Conservation (phyloP, 2,113 vertebrate species). For the Bombycilla garrulus region DNA sequence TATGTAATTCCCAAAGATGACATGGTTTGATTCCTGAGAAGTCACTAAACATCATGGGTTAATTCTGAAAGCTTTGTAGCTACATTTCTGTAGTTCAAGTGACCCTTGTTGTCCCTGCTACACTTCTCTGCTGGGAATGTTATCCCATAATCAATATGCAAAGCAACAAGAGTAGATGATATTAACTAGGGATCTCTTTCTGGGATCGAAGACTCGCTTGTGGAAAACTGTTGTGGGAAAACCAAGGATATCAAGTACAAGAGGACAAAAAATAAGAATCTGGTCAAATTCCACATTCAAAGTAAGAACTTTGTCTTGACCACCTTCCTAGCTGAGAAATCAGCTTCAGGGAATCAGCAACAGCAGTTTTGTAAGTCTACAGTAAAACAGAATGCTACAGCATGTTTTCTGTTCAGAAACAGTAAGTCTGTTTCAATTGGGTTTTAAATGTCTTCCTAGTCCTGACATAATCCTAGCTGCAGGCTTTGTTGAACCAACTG, state of each 20-base stretch:
- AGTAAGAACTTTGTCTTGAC: not conserved
- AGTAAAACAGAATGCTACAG: not conserved
- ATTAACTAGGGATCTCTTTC: not conserved
- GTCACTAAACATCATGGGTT: not conserved
- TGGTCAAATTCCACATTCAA: not conserved
- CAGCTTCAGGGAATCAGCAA: not conserved
- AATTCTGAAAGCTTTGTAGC: not conserved
- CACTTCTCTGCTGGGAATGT: not conserved
- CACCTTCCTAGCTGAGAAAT: not conserved
- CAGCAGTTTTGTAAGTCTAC: not conserved
- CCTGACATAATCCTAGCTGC: slow-evolving; percentile 59
- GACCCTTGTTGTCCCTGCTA: not conserved
- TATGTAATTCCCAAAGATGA: not conserved
- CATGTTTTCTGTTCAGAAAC: slow-evolving; percentile 18
- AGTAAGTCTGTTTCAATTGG: not conserved
- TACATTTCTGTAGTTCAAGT: not conserved
- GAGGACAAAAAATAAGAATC: not conserved
- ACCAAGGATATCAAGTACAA: not conserved
- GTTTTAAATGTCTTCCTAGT: slow-evolving; percentile 44
- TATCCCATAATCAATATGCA: not conserved
- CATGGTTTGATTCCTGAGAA: not conserved
- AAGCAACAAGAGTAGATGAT: not conserved
- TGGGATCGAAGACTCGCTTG: not conserved
- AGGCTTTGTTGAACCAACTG: slow-evolving; percentile 53
- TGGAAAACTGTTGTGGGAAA: not conserved